phyloP scores from a whole-genome alignment of 2,113 vertebrate species.

The Tachysurus fulvidraco region DNA sequence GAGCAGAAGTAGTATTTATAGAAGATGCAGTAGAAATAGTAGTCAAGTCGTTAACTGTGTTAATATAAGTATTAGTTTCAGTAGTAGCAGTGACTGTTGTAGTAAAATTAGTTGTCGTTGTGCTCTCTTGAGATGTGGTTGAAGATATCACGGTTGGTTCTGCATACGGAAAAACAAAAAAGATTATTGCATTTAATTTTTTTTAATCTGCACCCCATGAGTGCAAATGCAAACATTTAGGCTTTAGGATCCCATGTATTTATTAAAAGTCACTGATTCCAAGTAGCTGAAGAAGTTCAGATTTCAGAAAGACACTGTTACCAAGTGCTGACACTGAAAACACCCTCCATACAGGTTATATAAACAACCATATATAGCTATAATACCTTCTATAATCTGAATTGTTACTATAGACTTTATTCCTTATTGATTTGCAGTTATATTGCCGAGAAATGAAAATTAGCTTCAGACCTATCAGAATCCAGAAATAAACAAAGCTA shows the following conservation, averaged over 20 bases:
- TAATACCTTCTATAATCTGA: not conserved
- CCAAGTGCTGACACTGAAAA: not conserved
- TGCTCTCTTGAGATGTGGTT: not conserved
- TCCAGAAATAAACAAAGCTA: not conserved
- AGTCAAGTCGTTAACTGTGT: not conserved
- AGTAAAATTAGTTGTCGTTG: not conserved
- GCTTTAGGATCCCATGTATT: not conserved
- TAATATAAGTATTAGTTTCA: no score
- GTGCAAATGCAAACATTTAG: not conserved
- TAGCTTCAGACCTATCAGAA: not conserved
- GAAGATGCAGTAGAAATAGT: not conserved
- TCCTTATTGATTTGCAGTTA: not conserved
- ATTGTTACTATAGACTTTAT: not conserved
- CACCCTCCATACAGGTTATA: not conserved
- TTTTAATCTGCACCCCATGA: no score
- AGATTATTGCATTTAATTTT: not conserved
- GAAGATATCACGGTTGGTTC: not conserved
- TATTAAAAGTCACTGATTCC: no score
- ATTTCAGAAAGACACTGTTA: not conserved
- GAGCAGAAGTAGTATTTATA: no score
- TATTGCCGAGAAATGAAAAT: not conserved
- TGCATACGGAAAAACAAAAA: not conserved
- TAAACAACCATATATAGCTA: not conserved
- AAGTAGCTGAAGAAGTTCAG: no score
- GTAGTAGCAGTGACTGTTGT: not conserved